Evolutionary conservation across 1,140 invertebrate species (phyloP).

Genomic region (Drosophila seguyi): DNA sequence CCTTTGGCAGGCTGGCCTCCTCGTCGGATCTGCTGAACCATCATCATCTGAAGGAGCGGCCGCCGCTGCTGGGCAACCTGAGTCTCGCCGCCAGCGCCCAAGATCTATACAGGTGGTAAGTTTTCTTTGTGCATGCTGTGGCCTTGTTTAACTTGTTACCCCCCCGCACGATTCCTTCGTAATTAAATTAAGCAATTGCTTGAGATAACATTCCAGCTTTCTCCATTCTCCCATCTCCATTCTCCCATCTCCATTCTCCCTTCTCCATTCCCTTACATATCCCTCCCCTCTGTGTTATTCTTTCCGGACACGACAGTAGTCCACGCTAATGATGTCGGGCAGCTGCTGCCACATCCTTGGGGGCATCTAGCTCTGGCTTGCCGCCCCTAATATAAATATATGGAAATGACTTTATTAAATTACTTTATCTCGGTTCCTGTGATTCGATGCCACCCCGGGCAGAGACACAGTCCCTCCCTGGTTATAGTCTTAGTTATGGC

Average conservation of each 20-base stretch:
- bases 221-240: conserved; percentile 6
- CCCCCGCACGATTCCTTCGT: conserved; percentile 5
- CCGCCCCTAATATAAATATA: conserved; percentile 76
- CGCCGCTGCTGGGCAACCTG: conserved; percentile 81
- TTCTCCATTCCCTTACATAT: no score
- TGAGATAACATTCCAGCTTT: conserved; percentile 60
- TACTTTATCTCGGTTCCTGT: conserved; percentile 72
- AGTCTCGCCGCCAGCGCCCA: conserved; percentile 85
- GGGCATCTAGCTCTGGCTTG: conserved; percentile 24
- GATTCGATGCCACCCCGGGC: conserved; percentile 22
- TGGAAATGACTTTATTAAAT: conserved; percentile 83
- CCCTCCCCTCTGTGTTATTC: conserved; percentile 22
- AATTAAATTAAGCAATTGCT: conserved; percentile 79
- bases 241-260: no score
- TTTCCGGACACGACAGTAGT: conserved; percentile 27
- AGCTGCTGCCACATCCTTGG: conserved; percentile 21
- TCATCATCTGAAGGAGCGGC: conserved; percentile 82
- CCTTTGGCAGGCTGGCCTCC: conserved; percentile 77
- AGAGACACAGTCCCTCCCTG: conserved; percentile 21
- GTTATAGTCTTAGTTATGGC: conserved; percentile 59
- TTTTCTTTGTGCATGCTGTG: conserved; percentile 61
- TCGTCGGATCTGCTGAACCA: conserved; percentile 85
- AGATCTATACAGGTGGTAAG: conserved; percentile 86
- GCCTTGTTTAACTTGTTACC: not conserved
- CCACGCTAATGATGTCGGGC: conserved; percentile 46